phyloP scores from a whole-genome alignment of 2,113 vertebrate species.

The Zapus hudsonius region DNA sequence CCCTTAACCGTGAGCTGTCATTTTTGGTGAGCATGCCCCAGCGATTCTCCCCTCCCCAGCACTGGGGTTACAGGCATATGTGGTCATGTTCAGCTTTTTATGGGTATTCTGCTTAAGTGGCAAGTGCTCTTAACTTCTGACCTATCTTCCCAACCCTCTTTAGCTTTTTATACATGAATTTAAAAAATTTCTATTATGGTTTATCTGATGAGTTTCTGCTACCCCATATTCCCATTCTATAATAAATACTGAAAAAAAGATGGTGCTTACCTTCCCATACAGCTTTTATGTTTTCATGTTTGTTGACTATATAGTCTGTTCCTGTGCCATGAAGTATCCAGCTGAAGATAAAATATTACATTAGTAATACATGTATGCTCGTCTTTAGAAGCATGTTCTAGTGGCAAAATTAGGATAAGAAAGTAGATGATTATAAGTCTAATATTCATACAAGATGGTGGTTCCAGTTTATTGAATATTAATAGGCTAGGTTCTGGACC shows the following conservation, averaged over 20 bases:
- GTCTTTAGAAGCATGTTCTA: constrained; percentile 1
- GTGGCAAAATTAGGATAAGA: not conserved
- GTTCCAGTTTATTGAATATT: not conserved
- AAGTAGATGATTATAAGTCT: not conserved
- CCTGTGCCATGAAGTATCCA: not conserved
- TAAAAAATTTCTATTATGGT: not conserved
- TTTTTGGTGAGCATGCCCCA: too few species aligned
- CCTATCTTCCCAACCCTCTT: too few species aligned
- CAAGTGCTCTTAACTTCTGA: too few species aligned
- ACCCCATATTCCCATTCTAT: not conserved
- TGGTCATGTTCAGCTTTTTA: too few species aligned
- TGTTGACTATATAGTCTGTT: not conserved
- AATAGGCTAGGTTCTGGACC: not conserved
- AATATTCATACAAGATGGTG: not conserved
- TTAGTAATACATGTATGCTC: not conserved
- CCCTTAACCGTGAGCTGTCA: too few species aligned
- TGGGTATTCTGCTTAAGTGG: too few species aligned
- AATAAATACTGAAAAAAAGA: not conserved
- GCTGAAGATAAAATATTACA: not conserved
- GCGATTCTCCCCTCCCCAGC: too few species aligned
- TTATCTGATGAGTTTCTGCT: not conserved
- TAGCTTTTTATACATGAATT: not conserved
- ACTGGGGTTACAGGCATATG: too few species aligned
- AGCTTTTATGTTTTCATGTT: not conserved
- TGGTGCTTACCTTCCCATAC: not conserved